Base-by-base conservation (phyloP, 2,113 vertebrate species). In the Cnemophilus loriae region DNA sequence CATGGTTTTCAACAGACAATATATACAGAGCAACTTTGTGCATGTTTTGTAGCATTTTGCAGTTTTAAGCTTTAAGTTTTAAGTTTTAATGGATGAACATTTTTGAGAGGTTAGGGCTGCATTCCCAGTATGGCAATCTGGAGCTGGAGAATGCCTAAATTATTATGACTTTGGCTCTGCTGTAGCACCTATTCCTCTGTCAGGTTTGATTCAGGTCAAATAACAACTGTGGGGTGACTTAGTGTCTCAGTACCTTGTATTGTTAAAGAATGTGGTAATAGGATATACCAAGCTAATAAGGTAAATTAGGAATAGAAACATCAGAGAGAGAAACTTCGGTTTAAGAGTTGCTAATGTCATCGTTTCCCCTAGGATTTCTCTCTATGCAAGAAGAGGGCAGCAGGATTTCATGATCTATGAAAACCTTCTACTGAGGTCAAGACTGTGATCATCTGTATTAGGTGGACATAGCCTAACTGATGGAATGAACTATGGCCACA, bases 401-500 rank as follows among this genome's bases (percentile, higher is more conserved):
- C 35, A 78, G 49, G 28, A 64, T 91, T 82, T 91, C 81, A 33
- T 78, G 82, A 78, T 93, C 33, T 56, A 41, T 93, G 83, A 68
- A 93, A 93, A 67, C 60, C 59, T 59, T 69, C 71, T 67, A 0
- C 39, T 63, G 68, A 35, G 63, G 87, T 94, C 69, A 82, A 68
- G 80, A 63, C 4, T 77, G 71, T 56, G 26, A 44, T 93, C 41
- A 13, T 83, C 52, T 59, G 16, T 94, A 80, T 91, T 67, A 91
- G 59, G 63, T 77, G 71, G 35, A 47, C 59, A 24, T 32, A 70
- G 75, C 82, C 59, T 55, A 83, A 49, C 30, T 59, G 85, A 44
- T 84, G 68, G 39, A 92, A 77, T 88, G 85, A 96, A 56, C 95
- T 74, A 56, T 75, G 79, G 52, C 71, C 83, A 71, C 41, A 41